Percentiles rank a stretch among this genome's conserved stretches.
Evolutionary conservation across 2,797 vertebrate species (phyloP).

Genomic region (Scarus forsteni): DNA sequence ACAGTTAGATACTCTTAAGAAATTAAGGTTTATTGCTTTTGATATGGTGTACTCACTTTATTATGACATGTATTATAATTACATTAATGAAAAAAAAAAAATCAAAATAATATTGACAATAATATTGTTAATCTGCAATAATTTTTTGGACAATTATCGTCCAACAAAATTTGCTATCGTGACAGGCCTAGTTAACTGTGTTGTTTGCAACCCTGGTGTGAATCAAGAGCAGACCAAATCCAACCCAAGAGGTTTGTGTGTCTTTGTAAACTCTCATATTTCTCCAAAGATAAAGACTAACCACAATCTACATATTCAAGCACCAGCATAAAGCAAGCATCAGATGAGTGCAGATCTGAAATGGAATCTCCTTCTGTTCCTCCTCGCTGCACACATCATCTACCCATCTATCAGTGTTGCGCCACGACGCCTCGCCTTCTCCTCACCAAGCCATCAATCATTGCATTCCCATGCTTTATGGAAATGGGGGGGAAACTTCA

Average conservation of each 20-base stretch:
- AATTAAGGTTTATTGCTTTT: too few species aligned
- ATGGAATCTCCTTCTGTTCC: conserved; percentile 75
- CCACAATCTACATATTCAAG: conserved; percentile 75
- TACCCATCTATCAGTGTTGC: conserved; percentile 56
- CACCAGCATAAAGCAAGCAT: conserved; percentile 36
- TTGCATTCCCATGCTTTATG: conserved; percentile 63
- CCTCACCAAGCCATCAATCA: conserved; percentile 69
- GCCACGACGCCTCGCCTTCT: conserved; percentile 46
- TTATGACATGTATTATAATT: too few species aligned
- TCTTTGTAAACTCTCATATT: conserved; percentile 10
- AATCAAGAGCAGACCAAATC: not conserved
- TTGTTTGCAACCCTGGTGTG: not conserved
- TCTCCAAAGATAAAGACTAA: conserved; percentile 63
- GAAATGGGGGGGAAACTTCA: conserved; percentile 61
- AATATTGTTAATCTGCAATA: too few species aligned
- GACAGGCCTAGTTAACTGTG: too few species aligned
- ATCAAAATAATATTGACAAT: too few species aligned
- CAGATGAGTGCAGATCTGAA: conserved; percentile 70
- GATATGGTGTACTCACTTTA: too few species aligned
- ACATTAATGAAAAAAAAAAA: too few species aligned
- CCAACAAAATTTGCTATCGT: too few species aligned
- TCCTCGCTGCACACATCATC: conserved; percentile 72
- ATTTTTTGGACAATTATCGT: too few species aligned
- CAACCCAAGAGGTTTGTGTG: not conserved
- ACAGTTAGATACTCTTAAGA: too few species aligned